Evolutionary conservation across 2,797 vertebrate genomes (phyloP).

Genomic region (Crax fasciolata): DNA sequence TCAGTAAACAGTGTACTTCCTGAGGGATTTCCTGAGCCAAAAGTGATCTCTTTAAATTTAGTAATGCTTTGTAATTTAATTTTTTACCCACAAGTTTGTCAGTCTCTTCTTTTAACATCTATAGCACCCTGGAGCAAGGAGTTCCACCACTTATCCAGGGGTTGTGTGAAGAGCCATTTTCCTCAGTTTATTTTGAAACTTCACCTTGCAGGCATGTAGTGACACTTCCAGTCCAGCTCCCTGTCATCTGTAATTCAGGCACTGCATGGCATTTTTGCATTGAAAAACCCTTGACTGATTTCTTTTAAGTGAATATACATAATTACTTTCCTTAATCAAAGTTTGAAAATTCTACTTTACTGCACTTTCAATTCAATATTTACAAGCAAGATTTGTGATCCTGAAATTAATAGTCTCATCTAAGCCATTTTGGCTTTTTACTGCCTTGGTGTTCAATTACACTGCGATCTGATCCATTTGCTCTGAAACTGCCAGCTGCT

Average conservation of each 20-base stretch:
- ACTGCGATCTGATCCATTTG: constrained; percentile 24
- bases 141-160: neutral
- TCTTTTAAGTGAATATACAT: neutral
- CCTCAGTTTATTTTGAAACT: neutral
- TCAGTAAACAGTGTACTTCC: constrained; percentile 9
- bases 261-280: neutral
- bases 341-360: constrained; percentile 21
- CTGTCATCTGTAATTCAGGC: neutral
- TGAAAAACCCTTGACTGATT: neutral
- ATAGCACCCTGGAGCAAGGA: neutral
- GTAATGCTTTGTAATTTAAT: neutral
- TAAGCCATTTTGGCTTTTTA: constrained; percentile 42
- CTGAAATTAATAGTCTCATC: constrained; percentile 49
- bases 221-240: neutral
- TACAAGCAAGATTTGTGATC: constrained; percentile 39
- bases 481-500: constrained; percentile 44
- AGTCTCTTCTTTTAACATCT: neutral
- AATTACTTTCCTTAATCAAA: constrained; percentile 41
- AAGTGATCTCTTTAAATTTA: neutral
- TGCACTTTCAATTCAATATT: neutral
- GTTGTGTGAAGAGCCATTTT: neutral
- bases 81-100: rapidly evolving
- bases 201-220: neutral
- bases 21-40: constrained; percentile 6
- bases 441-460: constrained; percentile 49